Conservation (phyloP, 2,797 vertebrate species). For the Enteromius fasciolatus region DNA sequence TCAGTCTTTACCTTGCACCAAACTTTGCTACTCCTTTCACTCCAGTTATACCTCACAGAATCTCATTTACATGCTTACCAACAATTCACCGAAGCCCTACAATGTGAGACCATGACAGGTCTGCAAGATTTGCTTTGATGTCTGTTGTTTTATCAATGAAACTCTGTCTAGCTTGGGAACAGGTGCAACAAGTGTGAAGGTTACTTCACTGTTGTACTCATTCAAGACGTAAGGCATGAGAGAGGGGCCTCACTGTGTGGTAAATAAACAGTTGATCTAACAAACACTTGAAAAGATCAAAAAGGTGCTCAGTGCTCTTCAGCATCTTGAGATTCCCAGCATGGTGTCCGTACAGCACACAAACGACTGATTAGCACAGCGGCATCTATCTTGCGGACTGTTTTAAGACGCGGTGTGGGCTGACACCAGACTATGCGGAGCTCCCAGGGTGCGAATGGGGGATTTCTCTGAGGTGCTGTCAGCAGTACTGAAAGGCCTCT, state of each 20-base stretch:
- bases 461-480: conserved; percentile 60
- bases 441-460: conserved; percentile 55
- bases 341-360: conserved; percentile 55
- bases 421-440: conserved; percentile 60
- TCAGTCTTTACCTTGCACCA: conserved; percentile 30
- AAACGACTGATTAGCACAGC: conserved; percentile 63
- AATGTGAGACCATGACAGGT: conserved; percentile 52
- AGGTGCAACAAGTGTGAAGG: conserved; percentile 58
- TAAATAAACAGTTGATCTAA: conserved; percentile 65
- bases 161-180: conserved; percentile 58
- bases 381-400: conserved; percentile 61
- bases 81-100: conserved; percentile 56
- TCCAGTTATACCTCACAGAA: conserved; percentile 13
- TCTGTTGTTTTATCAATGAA: conserved; percentile 57
- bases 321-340: conserved; percentile 60
- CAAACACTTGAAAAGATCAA: conserved; percentile 66
- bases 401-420: conserved; percentile 54
- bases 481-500: conserved; percentile 57
- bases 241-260: conserved; percentile 59
- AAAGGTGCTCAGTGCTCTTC: conserved; percentile 60
- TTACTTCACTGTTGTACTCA: conserved; percentile 57
- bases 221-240: conserved; percentile 51
- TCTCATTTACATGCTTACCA: conserved; percentile 29
- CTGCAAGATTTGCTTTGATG: conserved; percentile 58
- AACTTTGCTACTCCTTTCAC: conserved; percentile 31